Base-by-base conservation (phyloP, 1,140 invertebrate species). In the Polypedilum pembai region DNA sequence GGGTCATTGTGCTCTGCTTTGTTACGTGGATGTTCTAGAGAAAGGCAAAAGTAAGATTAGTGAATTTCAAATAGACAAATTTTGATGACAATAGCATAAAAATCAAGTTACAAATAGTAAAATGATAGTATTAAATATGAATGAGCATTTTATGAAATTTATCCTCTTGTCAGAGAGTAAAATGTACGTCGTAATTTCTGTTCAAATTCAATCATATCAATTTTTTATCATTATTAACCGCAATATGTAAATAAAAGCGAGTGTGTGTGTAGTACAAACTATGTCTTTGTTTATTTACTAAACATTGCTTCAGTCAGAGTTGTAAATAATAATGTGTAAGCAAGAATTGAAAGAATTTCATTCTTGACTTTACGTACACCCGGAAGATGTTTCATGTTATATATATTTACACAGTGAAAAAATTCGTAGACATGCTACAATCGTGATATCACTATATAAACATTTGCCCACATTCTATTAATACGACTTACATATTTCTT, bases 1-100 rank as follows among this genome's bases (percentile, higher is more conserved):
- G 86, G 85, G 2, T 88, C 87, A 41, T 84, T 85, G n/a, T 85
- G 83, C 8, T 83, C 81, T 33, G 83, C 85, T 75, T 88, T 85
- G 77, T 87, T 88, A 75, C 85, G 82, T 77, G 81, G 81, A 75
- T 82, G 81, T 77, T 80, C 81, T 82, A 76, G 0, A 77, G 76
- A 20, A 73, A 63, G n/a, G n/a, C n/a, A n/a, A 75, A 3, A 15
- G 10, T 17, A 17, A 56, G 1, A 17, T 33, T 33, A 33, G 1
- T 33, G 24, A 33, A 33, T 33, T 33, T 33, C 4, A 12, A 15
- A 56, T 56, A 56, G 45, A 15, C 45, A 15, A n/a, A 3, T 33
- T 56, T n/a, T 56, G 45, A n/a, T 56, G 45, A 56, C 45, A 56
- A 56, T 15, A n/a, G 45, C 45, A 56, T 4, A 56, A 56, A 56